Evolutionary conservation across 92 coral and sea anemone genomes (phyloP).

Genomic region (Meandrina meandrites): DNA sequence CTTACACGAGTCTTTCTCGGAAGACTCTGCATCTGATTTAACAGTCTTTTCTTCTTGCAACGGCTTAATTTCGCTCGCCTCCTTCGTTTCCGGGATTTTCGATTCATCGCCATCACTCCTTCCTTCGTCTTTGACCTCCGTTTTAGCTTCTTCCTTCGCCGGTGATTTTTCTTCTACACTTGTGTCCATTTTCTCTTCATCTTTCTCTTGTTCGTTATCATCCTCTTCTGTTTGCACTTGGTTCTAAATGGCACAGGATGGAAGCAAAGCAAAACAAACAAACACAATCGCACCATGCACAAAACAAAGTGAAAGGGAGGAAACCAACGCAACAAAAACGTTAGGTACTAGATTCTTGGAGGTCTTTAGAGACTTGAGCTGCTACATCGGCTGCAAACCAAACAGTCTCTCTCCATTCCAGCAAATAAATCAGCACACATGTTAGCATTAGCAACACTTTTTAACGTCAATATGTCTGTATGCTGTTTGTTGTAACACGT

Average conservation of each 20-base stretch:
- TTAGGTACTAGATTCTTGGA: slow-evolving; percentile 9
- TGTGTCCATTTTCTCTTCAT: slow-evolving; percentile 34
- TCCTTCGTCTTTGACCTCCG: slow-evolving; percentile 21
- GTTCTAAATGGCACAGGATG: slow-evolving; percentile 63
- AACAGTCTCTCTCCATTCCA: neutral
- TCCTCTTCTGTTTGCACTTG: slow-evolving; percentile 40
- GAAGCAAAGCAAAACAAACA: slow-evolving; percentile 68
- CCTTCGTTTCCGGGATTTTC: slow-evolving; percentile 12
- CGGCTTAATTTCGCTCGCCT: slow-evolving; percentile 6
- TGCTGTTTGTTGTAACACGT: neutral
- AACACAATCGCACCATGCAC: slow-evolving; percentile 70
- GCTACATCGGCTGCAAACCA: slow-evolving; percentile 4
- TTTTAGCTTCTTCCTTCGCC: slow-evolving; percentile 18
- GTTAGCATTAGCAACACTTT: neutral
- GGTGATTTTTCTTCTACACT: slow-evolving; percentile 35
- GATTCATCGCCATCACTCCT: neutral
- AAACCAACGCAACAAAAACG: slow-evolving; percentile 19
- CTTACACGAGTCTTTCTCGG: slow-evolving; percentile 18
- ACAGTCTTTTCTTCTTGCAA: slow-evolving; percentile 33
- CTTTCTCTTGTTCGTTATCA: slow-evolving; percentile 33
- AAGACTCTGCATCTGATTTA: slow-evolving; percentile 27
- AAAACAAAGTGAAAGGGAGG: slow-evolving; percentile 46
- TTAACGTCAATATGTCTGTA: neutral
- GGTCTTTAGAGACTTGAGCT: neutral
- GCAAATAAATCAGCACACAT: neutral